Base-by-base conservation (phyloP, 2,888 invertebrate species). In the Drosophila monieri region DNA sequence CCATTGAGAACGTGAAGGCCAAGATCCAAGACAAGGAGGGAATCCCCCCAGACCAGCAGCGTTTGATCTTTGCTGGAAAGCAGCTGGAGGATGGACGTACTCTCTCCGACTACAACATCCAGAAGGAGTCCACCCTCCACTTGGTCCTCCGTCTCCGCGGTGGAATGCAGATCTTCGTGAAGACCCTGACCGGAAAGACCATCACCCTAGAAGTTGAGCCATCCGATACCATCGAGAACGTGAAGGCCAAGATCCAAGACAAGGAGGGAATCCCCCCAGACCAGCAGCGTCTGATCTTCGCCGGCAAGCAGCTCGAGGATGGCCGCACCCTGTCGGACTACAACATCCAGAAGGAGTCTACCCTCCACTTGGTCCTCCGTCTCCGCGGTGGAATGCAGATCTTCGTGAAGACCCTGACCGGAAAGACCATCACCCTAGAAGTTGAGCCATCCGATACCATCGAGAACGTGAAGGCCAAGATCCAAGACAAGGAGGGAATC, bases 81-180 rank as follows among this genome's bases (percentile, higher is more conserved):
- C 78, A 79, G 14, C 32, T 64, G 1, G 64, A 64, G 0, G 64
- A 64, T 47, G 64, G 64, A 10, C 64, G 64, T 6, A 64, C 64
- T 5, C 12, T 64, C 0, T 64, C 64, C 0, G 64, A 65, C 9
- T 65, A 65, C 27, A 65, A 65, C 64, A 65, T 66, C 14, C 66
- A 66, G 9, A 66, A 66, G 55, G 66, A 66, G 64, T 66, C 66
- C 0, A 84, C 83, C 0, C 69, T 84, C 1, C 83, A 84, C 4
- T 72, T 84, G 64, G 96, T 97, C 78, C 92, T 97, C 67, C 94
- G 97, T 83, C 94, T 98, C 55, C 94, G 97, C 73, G 98, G 98
- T 92, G 98, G 99, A 52, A 85, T 89, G 88, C 88, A 88, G 14
- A 88, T 88, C 57, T 88, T 88, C 15, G 88, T 88, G 0, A 88